phyloP scores from a whole-genome alignment of 2,797 vertebrate species.

The Sebastes baramenuke region DNA sequence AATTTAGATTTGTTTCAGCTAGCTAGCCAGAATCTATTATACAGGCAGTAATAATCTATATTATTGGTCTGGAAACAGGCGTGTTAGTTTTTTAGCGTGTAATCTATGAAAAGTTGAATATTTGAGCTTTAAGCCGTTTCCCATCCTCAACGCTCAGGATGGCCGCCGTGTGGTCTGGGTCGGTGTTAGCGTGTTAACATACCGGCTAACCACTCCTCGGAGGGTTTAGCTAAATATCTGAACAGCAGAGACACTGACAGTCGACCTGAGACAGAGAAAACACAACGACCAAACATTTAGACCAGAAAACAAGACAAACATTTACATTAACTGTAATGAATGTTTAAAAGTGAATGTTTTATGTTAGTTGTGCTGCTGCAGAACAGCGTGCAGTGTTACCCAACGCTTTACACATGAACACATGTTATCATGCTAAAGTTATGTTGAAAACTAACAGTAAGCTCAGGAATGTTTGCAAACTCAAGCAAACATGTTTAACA shows the following conservation, averaged over 20 bases:
- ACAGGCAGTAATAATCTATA: too few species aligned
- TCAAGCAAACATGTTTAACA: background rate
- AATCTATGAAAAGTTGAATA: background rate
- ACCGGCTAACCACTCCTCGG: background rate
- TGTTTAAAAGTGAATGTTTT: background rate
- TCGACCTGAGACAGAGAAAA: constrained; percentile 33
- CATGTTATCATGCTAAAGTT: accelerated
- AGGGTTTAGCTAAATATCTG: constrained; percentile 24
- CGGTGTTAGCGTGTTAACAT: background rate
- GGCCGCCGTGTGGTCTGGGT: background rate
- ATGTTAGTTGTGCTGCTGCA: too few species aligned
- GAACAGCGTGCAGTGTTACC: too few species aligned
- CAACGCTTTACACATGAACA: too few species aligned
- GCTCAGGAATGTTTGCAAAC: background rate
- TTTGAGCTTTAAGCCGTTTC: background rate
- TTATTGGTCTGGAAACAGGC: background rate
- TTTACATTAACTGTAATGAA: background rate
- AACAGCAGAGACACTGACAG: constrained; percentile 20
- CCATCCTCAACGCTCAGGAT: background rate
- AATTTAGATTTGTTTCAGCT: background rate
- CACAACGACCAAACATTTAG: background rate
- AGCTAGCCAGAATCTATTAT: too few species aligned
- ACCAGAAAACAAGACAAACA: background rate
- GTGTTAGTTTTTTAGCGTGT: background rate
- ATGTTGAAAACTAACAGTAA: background rate